phyloP scores from a whole-genome alignment of 2,888 invertebrate species.

The Noctua fimbriata region DNA sequence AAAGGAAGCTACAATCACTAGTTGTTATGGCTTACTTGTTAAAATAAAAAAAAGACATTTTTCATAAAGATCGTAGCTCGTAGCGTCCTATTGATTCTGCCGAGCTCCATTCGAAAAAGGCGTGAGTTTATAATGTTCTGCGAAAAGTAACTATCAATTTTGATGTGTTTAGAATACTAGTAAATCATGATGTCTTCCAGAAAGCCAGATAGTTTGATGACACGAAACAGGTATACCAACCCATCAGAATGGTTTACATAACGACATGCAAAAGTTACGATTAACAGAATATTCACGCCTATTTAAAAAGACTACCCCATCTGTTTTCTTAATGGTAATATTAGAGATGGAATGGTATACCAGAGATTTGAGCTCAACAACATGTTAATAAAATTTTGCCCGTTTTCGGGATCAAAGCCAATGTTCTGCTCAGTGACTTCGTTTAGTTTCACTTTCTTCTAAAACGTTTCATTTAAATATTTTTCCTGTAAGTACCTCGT shows the following conservation, averaged over 20 bases:
- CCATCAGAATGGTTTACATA: constrained; percentile 15
- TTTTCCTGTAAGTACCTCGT: not conserved
- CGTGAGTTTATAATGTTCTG: not conserved
- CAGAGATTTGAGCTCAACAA: not conserved
- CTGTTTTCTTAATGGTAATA: not conserved
- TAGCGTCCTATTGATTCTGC: not conserved
- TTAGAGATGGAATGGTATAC: not conserved
- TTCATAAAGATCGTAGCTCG: not conserved
- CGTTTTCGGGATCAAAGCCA: not conserved
- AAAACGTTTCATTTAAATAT: not conserved
- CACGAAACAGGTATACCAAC: constrained; percentile 12
- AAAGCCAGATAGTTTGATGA: constrained; percentile 25
- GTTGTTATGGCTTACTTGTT: too few relatives aligned
- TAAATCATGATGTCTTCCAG: constrained; percentile 40
- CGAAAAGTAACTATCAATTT: constrained; percentile 10
- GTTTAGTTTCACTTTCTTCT: not conserved
- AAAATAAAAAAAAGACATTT: too few relatives aligned
- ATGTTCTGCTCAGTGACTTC: not conserved
- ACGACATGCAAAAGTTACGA: not conserved
- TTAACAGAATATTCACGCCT: not conserved
- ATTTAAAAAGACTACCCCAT: not conserved
- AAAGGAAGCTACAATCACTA: too few relatives aligned
- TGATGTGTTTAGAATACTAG: not conserved
- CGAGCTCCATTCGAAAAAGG: not conserved
- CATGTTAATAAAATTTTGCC: not conserved